Evolutionary conservation across 2,888 invertebrate species (phyloP), one percentile per base, ranked within the genome.

Genomic region (Orthosia cruda): DNA sequence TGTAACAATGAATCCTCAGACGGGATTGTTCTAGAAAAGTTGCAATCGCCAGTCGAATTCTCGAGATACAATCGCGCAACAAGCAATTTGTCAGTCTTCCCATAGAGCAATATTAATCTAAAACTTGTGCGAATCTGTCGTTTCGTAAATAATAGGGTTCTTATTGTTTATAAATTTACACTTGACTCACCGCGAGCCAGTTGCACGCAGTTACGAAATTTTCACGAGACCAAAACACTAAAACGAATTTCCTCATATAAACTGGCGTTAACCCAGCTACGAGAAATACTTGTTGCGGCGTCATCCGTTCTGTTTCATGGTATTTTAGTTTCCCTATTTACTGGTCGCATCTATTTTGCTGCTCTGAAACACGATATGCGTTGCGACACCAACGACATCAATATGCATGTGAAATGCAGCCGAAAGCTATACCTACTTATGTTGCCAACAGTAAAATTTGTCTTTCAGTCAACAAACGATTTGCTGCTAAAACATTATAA

Each of bases 161-260:
- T 78, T 87, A 86, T 92, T 92, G 91, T 92, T 91, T 91, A 90
- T 85, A 86, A 86, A 87, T 90, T 86, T 88, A 89, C 84, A 89
- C 84, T 90, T 90, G 89, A 88, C 87, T 89, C 89, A 89, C 81
- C 82, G 75, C 83, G 86, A 83, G 84, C 85, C 85, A 85, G 88
- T 88, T 88, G 86, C 85, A 74, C 68, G 80, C 78, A 58, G 86
- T 93, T 92, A 89, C 91, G 89, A 93, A 91, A 93, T 89, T 82
- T 86, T 86, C 87, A 87, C 86, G 90, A 90, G 88, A 91, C 89
- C 88, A 89, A 91, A 92, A 88, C 88, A 89, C 89, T 91, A 91
- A 92, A 93, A 90, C 87, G 84, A 92, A 92, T 94, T 92, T 92
- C 92, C 90, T 90, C 92, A 92, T 92, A 88, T 85, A 87, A 89